A percentile compares a stretch with the other conserved stretches of the same genome.
phyloP scores from a whole-genome alignment of 2,888 invertebrate species.

The Girardia tigrina region DNA sequence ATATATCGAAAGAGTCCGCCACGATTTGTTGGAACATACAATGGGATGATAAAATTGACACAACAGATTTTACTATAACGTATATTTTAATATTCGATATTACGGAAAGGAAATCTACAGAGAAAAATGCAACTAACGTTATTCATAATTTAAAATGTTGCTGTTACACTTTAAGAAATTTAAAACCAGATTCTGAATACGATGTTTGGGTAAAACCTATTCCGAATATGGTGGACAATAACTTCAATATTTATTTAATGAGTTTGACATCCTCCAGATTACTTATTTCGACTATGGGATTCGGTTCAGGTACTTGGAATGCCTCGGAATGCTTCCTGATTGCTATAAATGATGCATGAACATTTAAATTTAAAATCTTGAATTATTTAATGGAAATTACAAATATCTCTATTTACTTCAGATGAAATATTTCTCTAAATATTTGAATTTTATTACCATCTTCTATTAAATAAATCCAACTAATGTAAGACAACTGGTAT shows the following conservation, averaged over 20 bases:
- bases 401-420: no score
- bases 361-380: no score
- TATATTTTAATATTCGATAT: not conserved
- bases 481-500: no score
- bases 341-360: no score
- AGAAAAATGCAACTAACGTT: not conserved
- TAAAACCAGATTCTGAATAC: not conserved
- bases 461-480: no score
- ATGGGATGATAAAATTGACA: not conserved
- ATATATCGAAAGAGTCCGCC: not conserved
- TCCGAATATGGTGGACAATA: not conserved
- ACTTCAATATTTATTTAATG: not conserved
- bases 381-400: no score
- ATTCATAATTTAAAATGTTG: not conserved
- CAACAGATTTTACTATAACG: not conserved
- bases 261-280: not conserved
- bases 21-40: constrained; percentile 7
- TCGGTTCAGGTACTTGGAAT: not conserved
- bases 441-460: no score
- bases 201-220: not conserved
- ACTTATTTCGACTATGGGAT: not conserved
- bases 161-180: not conserved
- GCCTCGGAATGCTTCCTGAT: no score
- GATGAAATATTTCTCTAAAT: no score
- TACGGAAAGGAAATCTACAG: not conserved